phyloP scores from a whole-genome alignment of 1,140 invertebrate genomes.

The Hyles vespertilio region DNA sequence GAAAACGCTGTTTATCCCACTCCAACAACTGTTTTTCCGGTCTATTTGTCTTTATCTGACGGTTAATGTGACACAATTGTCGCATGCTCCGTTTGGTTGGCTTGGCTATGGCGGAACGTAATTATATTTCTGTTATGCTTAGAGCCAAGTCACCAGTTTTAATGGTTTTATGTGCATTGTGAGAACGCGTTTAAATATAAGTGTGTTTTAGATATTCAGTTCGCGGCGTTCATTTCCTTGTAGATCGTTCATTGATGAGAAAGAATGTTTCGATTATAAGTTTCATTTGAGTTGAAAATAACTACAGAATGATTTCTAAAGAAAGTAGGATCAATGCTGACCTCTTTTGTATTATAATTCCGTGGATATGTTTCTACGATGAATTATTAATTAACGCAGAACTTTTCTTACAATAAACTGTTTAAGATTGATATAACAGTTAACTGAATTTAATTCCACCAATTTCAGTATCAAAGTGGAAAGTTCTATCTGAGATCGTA shows the following conservation, averaged over 20 bases:
- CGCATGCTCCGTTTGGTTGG: slow-evolving; percentile 59
- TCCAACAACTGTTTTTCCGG: slow-evolving; percentile 59
- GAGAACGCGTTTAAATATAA: not conserved
- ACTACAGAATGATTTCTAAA: not conserved
- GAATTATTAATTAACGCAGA: too few relatives aligned
- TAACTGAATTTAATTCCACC: too few relatives aligned
- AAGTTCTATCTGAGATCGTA: too few relatives aligned
- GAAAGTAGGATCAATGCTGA: too few relatives aligned
- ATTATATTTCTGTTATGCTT: slow-evolving; percentile 41
- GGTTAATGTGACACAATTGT: slow-evolving; percentile 65
- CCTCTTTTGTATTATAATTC: too few relatives aligned
- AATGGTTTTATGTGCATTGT: slow-evolving; percentile 18
- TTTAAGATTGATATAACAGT: too few relatives aligned
- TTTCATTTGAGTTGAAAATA: not conserved
- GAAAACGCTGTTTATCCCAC: slow-evolving; percentile 53
- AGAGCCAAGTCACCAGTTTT: slow-evolving; percentile 23
- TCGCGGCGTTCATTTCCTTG: not conserved
- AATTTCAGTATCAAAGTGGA: too few relatives aligned
- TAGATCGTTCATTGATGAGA: too few relatives aligned
- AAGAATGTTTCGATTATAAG: too few relatives aligned
- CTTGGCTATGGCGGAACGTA: slow-evolving; percentile 32
- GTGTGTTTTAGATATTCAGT: slow-evolving; percentile 9
- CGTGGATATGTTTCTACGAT: too few relatives aligned
- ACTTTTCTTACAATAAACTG: too few relatives aligned
- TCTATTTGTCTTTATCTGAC: slow-evolving; percentile 71